Evolutionary conservation across 2,888 invertebrate genomes (phyloP), one percentile per base, ranked within the genome.

Genomic region (Shargacucullia verbasci): DNA sequence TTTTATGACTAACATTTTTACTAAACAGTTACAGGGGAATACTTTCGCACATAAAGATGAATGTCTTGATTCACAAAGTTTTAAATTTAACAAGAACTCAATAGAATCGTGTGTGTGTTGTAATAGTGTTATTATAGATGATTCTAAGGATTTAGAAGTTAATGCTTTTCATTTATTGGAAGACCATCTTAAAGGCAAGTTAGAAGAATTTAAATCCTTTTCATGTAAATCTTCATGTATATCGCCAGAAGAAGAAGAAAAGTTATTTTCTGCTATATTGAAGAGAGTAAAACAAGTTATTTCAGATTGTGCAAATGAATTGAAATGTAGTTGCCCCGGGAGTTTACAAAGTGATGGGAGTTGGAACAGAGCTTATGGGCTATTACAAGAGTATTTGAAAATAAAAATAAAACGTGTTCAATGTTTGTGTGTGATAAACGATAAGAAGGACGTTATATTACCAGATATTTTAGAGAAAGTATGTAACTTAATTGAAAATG

Each of bases 321-420:
- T 85, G 11, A 66, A 73, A 55, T 92, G 89, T 76, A 83, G 76
- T 61, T 89, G 88, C 78, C 59, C 67, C 5, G 63, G 67, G 56
- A 61, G 15, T 58, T 56, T 66, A 52, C 13, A 60, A 12, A 59
- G 63, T 13, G 76, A 82, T 53, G 87, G 83, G n/a, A 90, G 86
- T 73, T 93, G 91, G 90, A 85, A 85, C 13, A 85, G 92, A 70
- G 92, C 90, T 0, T 89, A 89, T 58, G 82, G 81, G 40, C 79
- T 94, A 68, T 76, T 94, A 49, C 87, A 91, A 80, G 94, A 94
- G 78, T 94, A 93, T 80, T 80, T 94, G 39, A 90, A 88, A 80
- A 80, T 84, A 0, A 94, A 94, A 89, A 85, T 94, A 15, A 84
- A 88, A 60, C 86, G 85, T 41, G 86, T 87, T 10, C 82, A 90